Conservation (phyloP, 53 echinoderm and acorn worm genomes). For the Crossaster papposus region DNA sequence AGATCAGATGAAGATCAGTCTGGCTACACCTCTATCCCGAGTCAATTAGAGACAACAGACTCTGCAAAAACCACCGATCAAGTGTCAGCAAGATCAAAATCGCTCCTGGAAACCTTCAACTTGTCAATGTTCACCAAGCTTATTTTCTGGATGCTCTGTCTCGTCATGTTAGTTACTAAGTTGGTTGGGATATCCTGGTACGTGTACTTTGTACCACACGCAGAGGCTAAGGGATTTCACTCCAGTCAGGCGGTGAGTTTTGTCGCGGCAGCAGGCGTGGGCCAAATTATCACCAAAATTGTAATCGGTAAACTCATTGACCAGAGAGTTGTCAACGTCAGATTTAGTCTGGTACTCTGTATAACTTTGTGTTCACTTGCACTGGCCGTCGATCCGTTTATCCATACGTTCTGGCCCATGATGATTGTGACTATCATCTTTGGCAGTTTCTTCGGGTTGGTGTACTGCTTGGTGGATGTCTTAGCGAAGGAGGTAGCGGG, state of each 20-base stretch:
- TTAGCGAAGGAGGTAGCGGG: constrained; percentile 35
- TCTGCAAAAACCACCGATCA: neutral
- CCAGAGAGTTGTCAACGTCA: neutral
- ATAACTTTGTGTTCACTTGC: constrained; percentile 7
- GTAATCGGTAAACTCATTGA: constrained; percentile 13
- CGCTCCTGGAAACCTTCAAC: neutral
- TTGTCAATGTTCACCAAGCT: neutral
- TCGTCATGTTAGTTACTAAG: neutral
- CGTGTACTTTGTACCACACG: constrained; percentile 17
- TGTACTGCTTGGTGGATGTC: constrained; percentile 25
- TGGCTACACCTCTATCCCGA: neutral
- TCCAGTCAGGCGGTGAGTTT: constrained; percentile 5
- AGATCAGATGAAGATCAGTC: neutral
- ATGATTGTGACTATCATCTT: constrained; percentile 1
- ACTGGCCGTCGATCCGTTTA: neutral
- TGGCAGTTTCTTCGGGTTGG: constrained; percentile 26
- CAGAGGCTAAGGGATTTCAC: neutral
- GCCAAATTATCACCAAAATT: constrained; percentile 18
- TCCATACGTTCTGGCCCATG: constrained; percentile 39
- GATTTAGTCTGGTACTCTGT: neutral
- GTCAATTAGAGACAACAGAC: neutral
- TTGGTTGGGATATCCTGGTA: neutral
- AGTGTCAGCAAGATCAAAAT: neutral
- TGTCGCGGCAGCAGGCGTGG: constrained; percentile 6
- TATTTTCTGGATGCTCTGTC: neutral